Base-by-base conservation (phyloP, 2,113 vertebrate genomes). In the Nerophis ophidion region DNA sequence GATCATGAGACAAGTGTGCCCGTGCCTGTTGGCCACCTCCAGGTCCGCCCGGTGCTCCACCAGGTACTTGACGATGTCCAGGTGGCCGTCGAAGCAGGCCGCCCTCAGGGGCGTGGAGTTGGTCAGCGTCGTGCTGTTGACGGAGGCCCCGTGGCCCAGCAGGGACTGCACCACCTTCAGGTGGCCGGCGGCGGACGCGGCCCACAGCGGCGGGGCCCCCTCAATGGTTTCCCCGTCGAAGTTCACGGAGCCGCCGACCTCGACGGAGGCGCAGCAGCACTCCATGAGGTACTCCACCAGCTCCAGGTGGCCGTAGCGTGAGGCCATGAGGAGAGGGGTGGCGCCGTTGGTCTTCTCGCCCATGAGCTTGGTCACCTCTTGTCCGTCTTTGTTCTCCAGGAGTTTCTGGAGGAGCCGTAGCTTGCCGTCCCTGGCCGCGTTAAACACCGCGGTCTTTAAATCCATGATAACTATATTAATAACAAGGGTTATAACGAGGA, bases 201-300 rank as follows among this genome's bases (percentile, higher is more conserved):
- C 97, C 97, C 97, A 99, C 0, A 99, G 67, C 0, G 97, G 97
- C 0, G 96, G 97, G 0, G 96, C 97, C 2, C 97, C 97, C 73
- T 99, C 97, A 33, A 99, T 99, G 35, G 95, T 95, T 75, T 99
- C 97, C 0, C 97, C 97, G 59, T 99, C 97, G 73, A 99, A 99
- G 82, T 94, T 98, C 16, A 98, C 97, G 0, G 96, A 98, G 1
- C 97, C 96, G 0, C 97, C 97, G 14, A 93, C 79, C 77, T 98
- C 96, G 3, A 99, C 95, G 0, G 92, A 90, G 0, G 95, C 97
- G 16, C 92, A 89, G 79, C 97, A 98, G 57, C 93, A 94, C 82
- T 99, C 95, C 53, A 99, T 75, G 44, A 99, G 88, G 66, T 96
- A 98, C 45, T 98, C 95, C 63, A 98, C 95, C 90, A 97, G 91